Evolutionary conservation across 2,888 invertebrate genomes (phyloP).

Genomic region (Temnothorax ravouxi): DNA sequence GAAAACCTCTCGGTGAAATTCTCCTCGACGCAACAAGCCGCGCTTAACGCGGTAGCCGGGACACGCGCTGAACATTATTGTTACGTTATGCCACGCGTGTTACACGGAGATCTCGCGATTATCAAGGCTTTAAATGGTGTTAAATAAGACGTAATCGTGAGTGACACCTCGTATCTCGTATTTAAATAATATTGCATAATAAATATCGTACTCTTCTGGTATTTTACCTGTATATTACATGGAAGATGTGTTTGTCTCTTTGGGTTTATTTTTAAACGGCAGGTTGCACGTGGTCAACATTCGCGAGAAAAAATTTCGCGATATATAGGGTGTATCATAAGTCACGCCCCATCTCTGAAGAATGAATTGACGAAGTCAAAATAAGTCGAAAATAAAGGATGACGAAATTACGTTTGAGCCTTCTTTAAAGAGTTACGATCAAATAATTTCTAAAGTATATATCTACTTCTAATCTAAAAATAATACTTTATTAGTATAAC

Average conservation of each 20-base stretch:
- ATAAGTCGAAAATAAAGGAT: too few relatives aligned
- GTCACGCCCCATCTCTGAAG: too few relatives aligned
- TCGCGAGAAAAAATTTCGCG: background rate
- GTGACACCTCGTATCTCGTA: too few relatives aligned
- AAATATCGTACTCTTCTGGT: background rate
- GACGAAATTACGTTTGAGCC: too few relatives aligned
- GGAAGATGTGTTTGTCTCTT: background rate
- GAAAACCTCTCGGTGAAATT: conserved; percentile 42
- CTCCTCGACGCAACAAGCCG: background rate
- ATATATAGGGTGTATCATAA: too few relatives aligned
- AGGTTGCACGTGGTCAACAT: background rate
- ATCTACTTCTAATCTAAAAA: too few relatives aligned
- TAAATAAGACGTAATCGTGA: conserved; percentile 10
- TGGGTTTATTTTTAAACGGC: background rate
- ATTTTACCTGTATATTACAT: background rate
- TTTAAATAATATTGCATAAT: conserved; percentile 1
- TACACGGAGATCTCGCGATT: conserved; percentile 15
- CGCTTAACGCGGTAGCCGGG: background rate
- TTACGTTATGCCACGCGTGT: background rate
- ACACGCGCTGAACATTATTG: background rate
- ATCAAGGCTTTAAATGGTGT: background rate
- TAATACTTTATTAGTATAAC: too few relatives aligned
- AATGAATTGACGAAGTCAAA: too few relatives aligned
- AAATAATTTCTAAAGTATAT: too few relatives aligned
- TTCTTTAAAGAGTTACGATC: too few relatives aligned